Percentiles rank a stretch among this genome's conserved stretches.
Evolutionary conservation across 2,797 vertebrate genomes (phyloP).

Genomic region (Arvicola amphibius): DNA sequence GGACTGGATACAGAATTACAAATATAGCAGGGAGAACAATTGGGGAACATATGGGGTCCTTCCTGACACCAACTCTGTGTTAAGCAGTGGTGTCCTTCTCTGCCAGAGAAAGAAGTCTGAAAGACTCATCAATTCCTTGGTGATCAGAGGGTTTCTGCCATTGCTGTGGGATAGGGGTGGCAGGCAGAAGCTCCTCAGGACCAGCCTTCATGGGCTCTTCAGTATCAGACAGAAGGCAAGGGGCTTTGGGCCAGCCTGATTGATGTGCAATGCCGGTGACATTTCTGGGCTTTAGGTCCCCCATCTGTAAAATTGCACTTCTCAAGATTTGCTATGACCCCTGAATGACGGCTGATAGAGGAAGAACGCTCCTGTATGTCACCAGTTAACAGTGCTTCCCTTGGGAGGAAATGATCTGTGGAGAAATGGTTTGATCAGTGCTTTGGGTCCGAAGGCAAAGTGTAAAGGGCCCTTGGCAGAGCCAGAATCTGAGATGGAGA

Average conservation of each 20-base stretch:
- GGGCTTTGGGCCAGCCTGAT: background rate
- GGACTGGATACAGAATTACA: background rate
- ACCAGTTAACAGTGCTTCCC: background rate
- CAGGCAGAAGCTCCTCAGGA: background rate
- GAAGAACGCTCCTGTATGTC: background rate
- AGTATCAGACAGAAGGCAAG: rapidly evolving
- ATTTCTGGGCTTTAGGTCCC: background rate
- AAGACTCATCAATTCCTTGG: background rate
- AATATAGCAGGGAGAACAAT: background rate
- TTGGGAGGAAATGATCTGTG: background rate
- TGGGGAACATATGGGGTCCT: rapidly evolving
- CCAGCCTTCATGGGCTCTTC: background rate
- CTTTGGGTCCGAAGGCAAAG: constrained; percentile 13
- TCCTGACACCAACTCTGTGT: background rate
- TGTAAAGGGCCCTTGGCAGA: too few species aligned
- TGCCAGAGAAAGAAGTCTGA: background rate
- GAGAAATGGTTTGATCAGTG: background rate
- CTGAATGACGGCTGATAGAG: background rate
- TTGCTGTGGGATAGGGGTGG: background rate
- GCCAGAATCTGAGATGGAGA: background rate
- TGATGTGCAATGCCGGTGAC: background rate
- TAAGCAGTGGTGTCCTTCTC: background rate
- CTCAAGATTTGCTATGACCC: background rate
- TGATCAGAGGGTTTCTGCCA: background rate
- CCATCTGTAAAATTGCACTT: background rate